Percentiles rank a stretch among this genome's conserved stretches.
phyloP scores from a whole-genome alignment of 2,113 vertebrate genomes.

The Cyanoderma ruficeps region DNA sequence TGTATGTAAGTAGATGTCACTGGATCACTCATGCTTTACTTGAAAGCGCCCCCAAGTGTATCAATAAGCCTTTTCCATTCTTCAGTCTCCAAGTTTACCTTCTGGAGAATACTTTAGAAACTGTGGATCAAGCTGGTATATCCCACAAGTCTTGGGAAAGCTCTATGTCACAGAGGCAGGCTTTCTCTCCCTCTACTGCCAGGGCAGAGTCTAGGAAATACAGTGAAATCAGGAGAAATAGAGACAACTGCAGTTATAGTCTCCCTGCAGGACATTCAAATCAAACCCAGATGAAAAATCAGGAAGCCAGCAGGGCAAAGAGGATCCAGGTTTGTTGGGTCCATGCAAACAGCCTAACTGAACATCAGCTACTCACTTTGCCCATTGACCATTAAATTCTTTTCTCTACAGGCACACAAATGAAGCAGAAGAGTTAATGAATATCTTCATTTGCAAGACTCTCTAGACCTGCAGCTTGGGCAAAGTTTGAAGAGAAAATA shows the following conservation, averaged over 20 bases:
- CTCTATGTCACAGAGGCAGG: not conserved
- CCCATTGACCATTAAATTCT: not conserved
- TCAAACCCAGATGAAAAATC: not conserved
- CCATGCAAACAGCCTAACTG: not conserved
- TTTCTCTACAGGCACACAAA: not conserved
- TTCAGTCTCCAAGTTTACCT: rapidly evolving
- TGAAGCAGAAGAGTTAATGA: not conserved
- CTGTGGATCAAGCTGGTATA: not conserved
- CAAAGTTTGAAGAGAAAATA: not conserved
- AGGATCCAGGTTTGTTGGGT: not conserved
- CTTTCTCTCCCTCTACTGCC: not conserved
- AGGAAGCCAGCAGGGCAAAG: not conserved
- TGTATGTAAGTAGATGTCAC: not conserved
- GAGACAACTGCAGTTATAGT: not conserved
- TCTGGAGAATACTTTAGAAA: not conserved
- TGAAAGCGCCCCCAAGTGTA: not conserved
- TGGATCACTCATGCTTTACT: not conserved
- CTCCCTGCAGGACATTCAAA: not conserved
- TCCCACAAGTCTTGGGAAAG: not conserved
- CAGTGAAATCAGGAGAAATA: not conserved
- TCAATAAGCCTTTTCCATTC: not conserved
- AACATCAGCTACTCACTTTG: not conserved
- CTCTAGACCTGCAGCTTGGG: not conserved
- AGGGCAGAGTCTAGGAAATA: not conserved
- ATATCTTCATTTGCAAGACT: not conserved